Evolutionary conservation across 64 coral and sea anemone genomes (phyloP).

Genomic region (Stylophora pistillata): DNA sequence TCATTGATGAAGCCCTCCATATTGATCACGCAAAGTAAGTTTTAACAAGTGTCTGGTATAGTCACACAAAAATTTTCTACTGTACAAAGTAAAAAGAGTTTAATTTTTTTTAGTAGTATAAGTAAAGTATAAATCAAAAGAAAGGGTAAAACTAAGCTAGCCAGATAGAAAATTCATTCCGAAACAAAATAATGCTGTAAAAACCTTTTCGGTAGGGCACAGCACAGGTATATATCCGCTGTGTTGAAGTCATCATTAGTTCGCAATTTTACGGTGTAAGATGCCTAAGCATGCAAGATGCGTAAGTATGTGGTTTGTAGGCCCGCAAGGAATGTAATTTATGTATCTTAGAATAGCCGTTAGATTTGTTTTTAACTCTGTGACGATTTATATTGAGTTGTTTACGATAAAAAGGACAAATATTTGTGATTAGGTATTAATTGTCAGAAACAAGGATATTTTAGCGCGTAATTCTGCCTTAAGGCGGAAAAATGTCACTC

Average conservation of each 20-base stretch:
- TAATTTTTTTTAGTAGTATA: background rate
- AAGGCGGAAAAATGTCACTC: background rate
- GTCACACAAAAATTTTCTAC: conserved; percentile 32
- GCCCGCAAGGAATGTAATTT: background rate
- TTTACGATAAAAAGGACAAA: background rate
- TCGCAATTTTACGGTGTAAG: background rate
- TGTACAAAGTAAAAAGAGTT: conserved; percentile 41
- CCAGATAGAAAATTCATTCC: background rate
- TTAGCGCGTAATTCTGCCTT: background rate
- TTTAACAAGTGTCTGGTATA: background rate
- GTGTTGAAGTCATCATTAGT: background rate
- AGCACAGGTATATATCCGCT: background rate
- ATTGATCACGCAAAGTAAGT: background rate
- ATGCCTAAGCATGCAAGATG: no score
- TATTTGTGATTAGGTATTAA: conserved; percentile 1
- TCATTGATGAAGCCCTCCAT: background rate
- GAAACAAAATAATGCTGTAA: background rate
- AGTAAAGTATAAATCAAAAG: background rate
- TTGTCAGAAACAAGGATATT: background rate
- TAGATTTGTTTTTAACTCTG: background rate
- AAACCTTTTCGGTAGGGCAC: background rate
- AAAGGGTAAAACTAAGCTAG: background rate
- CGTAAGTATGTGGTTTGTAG: background rate
- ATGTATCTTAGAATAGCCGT: background rate
- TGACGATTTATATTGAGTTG: background rate